A percentile compares a stretch with the other conserved stretches of the same genome.
phyloP scores from a whole-genome alignment of 2,113 vertebrate species.

The Megaceryle maxima region DNA sequence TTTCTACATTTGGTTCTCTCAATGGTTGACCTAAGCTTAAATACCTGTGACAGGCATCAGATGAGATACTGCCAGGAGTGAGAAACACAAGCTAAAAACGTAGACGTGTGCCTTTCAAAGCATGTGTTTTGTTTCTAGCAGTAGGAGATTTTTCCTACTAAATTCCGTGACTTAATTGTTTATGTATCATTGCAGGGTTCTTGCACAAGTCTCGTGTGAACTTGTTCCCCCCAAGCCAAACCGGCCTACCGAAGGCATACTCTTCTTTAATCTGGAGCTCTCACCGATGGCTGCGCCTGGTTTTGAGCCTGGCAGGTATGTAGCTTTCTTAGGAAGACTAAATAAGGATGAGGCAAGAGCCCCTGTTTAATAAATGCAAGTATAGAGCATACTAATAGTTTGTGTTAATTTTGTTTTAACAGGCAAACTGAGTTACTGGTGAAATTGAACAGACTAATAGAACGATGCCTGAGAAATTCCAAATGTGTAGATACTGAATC shows the following conservation, averaged over 20 bases:
- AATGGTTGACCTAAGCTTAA: neutral
- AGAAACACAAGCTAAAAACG: neutral
- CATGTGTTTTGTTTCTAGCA: neutral
- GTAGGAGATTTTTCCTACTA: neutral
- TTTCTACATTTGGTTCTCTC: neutral
- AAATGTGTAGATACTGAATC: constrained; percentile 97
- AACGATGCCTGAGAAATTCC: constrained; percentile 93
- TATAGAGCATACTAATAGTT: neutral
- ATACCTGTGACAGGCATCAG: accelerated
- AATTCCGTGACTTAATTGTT: accelerated
- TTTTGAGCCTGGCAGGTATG: constrained; percentile 92
- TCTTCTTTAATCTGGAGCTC: constrained; percentile 94
- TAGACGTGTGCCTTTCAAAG: neutral
- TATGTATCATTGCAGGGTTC: constrained; percentile 78
- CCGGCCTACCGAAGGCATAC: constrained; percentile 91
- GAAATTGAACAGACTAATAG: constrained; percentile 90
- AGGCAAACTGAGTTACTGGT: constrained; percentile 93
- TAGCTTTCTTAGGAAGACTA: neutral
- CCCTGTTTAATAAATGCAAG: neutral
- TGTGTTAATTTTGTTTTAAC: constrained; percentile 25
- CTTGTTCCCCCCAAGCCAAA: constrained; percentile 90
- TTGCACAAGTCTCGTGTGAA: constrained; percentile 95
- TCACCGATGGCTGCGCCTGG: constrained; percentile 94
- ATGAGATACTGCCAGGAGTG: neutral
- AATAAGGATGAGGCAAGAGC: neutral